These are phyloP conservation scores for Mirounga angustirostris DNA, from an alignment of 2,113 vertebrate genomes.

Conservation along the genomic window DNA sequence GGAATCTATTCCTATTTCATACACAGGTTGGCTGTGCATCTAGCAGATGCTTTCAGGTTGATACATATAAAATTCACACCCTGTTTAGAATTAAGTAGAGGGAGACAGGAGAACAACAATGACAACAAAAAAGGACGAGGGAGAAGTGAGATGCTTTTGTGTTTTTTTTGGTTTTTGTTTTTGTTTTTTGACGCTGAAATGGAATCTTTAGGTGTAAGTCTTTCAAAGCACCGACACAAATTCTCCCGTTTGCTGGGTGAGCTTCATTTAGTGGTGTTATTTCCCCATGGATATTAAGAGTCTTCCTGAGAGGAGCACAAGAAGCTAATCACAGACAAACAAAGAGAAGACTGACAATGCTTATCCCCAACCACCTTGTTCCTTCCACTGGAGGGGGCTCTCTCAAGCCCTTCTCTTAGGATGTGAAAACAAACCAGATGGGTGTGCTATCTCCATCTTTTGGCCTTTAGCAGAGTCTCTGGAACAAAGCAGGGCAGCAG, in stretches of 20 bases:
- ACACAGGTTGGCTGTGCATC: constrained; percentile 68
- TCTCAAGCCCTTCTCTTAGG: constrained; percentile 70
- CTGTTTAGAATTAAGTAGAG: constrained; percentile 72
- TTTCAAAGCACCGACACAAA: constrained; percentile 63
- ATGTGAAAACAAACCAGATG: constrained; percentile 77
- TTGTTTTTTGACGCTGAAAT: constrained; percentile 60
- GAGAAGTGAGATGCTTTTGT: constrained; percentile 61
- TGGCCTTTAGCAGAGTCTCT: constrained; percentile 64
- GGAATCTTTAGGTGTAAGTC: constrained; percentile 57
- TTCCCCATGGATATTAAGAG: constrained; percentile 73
- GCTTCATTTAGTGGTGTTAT: constrained; percentile 70
- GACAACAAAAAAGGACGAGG: not conserved
- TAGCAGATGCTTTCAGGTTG: constrained; percentile 76
- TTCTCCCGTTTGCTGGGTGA: constrained; percentile 64
- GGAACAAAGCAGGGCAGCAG: constrained; percentile 78
- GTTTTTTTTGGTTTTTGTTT: not conserved
- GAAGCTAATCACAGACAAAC: constrained; percentile 71
- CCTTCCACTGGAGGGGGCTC: constrained; percentile 81
- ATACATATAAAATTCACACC: constrained; percentile 67
- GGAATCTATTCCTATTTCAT: constrained; percentile 67
- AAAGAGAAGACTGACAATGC: constrained; percentile 65
- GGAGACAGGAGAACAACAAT: not conserved
- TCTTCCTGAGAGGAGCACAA: constrained; percentile 61
- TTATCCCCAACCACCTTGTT: constrained; percentile 64
- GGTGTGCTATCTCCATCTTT: constrained; percentile 76